Base-by-base conservation (phyloP, 2,888 invertebrate genomes). In the Zhuqinia jingwanae region DNA sequence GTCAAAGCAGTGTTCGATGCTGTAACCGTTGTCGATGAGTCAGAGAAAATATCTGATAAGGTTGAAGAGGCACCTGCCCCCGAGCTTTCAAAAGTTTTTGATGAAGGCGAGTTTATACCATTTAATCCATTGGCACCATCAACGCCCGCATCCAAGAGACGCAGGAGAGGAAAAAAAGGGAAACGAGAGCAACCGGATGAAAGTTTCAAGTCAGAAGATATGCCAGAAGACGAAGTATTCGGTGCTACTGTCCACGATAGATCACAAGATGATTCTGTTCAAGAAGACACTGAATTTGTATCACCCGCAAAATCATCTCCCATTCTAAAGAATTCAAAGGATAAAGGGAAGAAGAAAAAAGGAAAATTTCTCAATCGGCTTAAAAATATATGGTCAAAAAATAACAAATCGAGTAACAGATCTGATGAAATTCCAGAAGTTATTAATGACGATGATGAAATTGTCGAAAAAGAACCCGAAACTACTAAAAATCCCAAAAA, bases 91-190 rank as follows among this genome's bases (percentile, higher is more conserved):
- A 78, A 73, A 75, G 82, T 87, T 42, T 63, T 87, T n/a, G 65
- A 77, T 8, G 86, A 86, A 27, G 86, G 83, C 0, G 90, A 90
- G 11, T 90, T 90, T 50, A 88, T 90, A 13, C 89, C 90, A 1
- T 90, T 90, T 42, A 90, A 90, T 88, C 90, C 90, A 20, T 78
- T 90, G 88, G 90, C 89, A 85, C 13, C 77, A 13, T 3, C 22
- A 6, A 3, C 17, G 5, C 63, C 78, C 22, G 10, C n/a, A 6
- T n/a, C 2, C 6, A 73, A 77, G n/a, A 60, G 60, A 25, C 45
- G 47, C 11, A 53, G 79, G 36, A 73, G 45, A 53, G 13, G 8
- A 30, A 79, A 75, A 50, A 8, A 63, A 17, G 65, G 22, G 50
- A 25, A 42, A 30, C 17, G 65, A 65, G 22, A 30, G 17, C 1